Conservation (phyloP, 2,113 vertebrate genomes). For the Tachysurus fulvidraco region DNA sequence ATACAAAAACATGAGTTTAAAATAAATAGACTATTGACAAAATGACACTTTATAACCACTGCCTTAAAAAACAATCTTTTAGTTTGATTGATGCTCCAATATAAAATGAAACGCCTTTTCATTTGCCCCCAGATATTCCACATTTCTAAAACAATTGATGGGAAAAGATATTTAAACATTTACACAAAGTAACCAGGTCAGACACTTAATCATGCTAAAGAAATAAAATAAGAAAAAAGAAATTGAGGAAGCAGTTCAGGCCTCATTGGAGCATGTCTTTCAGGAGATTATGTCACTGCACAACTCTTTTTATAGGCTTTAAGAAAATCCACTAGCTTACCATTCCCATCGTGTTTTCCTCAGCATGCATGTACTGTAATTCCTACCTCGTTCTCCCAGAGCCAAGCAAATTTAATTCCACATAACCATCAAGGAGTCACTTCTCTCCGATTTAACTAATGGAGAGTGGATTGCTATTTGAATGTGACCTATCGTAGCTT, state of each 20-base stretch:
- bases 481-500: not conserved
- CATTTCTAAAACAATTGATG: constrained; percentile 11
- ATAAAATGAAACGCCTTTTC: not conserved
- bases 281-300: constrained; percentile 46
- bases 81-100: constrained; percentile 14
- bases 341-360: constrained; percentile 21
- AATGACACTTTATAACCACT: not conserved
- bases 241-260: constrained; percentile 11
- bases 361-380: constrained; percentile 1
- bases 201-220: constrained; percentile 37
- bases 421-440: not conserved
- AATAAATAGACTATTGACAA: not conserved
- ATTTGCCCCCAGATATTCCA: not conserved
- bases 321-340: constrained; percentile 42
- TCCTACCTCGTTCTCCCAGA: not conserved
- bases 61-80: constrained; percentile 13
- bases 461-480: constrained; percentile 4
- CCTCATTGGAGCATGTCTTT: constrained; percentile 32
- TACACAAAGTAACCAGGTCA: constrained; percentile 28
- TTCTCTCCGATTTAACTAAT: not conserved
- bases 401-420: constrained; percentile 26
- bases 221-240: not conserved
- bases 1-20: not conserved
- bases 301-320: constrained; percentile 50
- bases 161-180: constrained; percentile 16